Conservation (phyloP, 2,888 invertebrate species). For the Andricus curvator region DNA sequence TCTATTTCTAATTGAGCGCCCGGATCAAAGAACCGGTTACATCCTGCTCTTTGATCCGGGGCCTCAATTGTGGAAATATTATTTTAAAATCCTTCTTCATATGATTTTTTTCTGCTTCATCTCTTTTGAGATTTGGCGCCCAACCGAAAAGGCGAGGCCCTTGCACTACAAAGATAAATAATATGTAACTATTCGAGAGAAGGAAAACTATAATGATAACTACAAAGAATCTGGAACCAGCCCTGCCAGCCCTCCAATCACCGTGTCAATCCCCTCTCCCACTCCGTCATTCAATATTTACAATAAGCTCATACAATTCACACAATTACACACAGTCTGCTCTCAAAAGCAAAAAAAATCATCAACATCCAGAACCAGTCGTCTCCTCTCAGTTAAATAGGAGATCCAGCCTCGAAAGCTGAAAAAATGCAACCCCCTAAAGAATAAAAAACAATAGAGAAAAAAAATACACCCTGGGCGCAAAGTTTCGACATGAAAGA, state of each 20-base stretch:
- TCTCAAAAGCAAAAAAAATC: conserved; percentile 59
- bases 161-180: conserved; percentile 60
- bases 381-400: conserved; percentile 74
- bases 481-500: conserved; percentile 39
- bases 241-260: conserved; percentile 46
- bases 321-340: conserved; percentile 67
- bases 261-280: conserved; percentile 48
- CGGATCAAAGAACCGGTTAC: no score
- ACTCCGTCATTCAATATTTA: conserved; percentile 51
- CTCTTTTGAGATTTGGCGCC: conserved; percentile 42
- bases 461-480: not conserved
- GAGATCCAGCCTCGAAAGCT: conserved; percentile 46
- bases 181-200: conserved; percentile 58
- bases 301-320: conserved; percentile 52
- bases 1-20: not conserved
- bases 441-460: conserved; percentile 16
- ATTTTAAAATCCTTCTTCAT: not conserved
- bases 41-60: no score
- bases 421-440: conserved; percentile 32
- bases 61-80: not conserved
- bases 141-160: conserved; percentile 59
- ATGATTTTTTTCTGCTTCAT: not conserved
- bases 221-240: conserved; percentile 52
- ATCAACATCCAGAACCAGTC: conserved; percentile 75
- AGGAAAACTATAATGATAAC: conserved; percentile 55